Evolutionary conservation across 2,113 vertebrate species (phyloP), one percentile per base, ranked within the genome.

Genomic region (Numenius arquata): DNA sequence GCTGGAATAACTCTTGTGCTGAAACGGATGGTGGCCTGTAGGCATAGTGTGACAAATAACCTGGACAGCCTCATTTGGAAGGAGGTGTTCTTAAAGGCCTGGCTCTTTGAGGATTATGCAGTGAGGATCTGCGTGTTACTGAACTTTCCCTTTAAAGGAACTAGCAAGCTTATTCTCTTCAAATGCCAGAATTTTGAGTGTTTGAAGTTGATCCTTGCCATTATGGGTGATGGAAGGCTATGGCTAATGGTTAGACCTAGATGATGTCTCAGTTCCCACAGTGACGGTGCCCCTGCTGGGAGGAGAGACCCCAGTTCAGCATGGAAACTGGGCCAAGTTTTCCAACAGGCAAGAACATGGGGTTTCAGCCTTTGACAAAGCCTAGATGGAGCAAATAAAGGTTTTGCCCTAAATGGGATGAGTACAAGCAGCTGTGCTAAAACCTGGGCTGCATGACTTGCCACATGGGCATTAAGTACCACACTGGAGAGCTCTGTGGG

Each of bases 371-470:
- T 70, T 27, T 62, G 40, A 36, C n/a, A 72, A 59, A 67, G 22
- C 11, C 21, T 38, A 43, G 21, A 5, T 61, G 6, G 1, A 52
- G 38, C n/a, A 55, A 56, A 38, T 43, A 48, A 48, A 30, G 0
- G 1, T 38, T 58, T 67, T 87, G 12, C 11, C 29, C 9, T 17
- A 21, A 50, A 84, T 43, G 5, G 47, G 47, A 29, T 8, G 3
- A 20, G 22, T 38, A 16, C 12, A 11, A 19, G 32, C 38, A 52
- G 36, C 38, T 38, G 40, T 58, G 16, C 23, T 67, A 5, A 77
- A 20, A 15, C 14, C 15, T 21, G 4, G 6, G 16, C 34, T 0
- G 0, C 22, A 4, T 70, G 36, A 34, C 27, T 12, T 66, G 30
- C 26, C 30, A 21, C 1, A 2, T 18, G 15, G 9, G 7, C 67